A percentile compares a stretch with the other conserved stretches of the same genome.
phyloP scores from a whole-genome alignment of 2,113 vertebrate species.

The Myanophis thanlyinensis region DNA sequence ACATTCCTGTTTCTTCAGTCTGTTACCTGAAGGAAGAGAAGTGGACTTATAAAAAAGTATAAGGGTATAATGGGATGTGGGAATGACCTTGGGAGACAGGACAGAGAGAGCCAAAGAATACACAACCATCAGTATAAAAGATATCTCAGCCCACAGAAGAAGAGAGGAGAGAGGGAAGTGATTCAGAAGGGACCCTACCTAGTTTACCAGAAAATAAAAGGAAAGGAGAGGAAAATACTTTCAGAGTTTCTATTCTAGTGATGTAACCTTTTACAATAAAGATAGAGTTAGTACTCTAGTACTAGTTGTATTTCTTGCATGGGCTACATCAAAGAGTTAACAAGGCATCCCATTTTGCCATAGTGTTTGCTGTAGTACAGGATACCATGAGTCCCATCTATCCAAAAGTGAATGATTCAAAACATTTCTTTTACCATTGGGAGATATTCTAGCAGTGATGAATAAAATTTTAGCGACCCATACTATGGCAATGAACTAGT shows the following conservation, averaged over 20 bases:
- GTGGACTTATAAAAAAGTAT: not conserved
- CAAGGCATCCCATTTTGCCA: not conserved
- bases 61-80: not conserved
- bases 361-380: not conserved
- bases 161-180: not conserved
- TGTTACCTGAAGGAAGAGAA: not conserved
- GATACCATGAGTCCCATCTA: not conserved
- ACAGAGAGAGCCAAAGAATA: not conserved
- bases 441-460: not conserved
- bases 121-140: not conserved
- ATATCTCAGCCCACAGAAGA: not conserved
- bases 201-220: not conserved
- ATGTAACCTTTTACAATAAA: not conserved
- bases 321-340: not conserved
- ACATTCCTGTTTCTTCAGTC: not conserved
- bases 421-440: not conserved
- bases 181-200: not conserved
- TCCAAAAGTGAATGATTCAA: not conserved
- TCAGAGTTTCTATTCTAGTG: not conserved
- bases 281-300: not conserved
- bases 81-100: not conserved
- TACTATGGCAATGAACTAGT: not conserved
- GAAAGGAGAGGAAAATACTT: not conserved
- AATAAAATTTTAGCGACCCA: not conserved
- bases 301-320: not conserved